phyloP scores from a whole-genome alignment of 2,888 invertebrate species.

The Megaustenia siamemsis region DNA sequence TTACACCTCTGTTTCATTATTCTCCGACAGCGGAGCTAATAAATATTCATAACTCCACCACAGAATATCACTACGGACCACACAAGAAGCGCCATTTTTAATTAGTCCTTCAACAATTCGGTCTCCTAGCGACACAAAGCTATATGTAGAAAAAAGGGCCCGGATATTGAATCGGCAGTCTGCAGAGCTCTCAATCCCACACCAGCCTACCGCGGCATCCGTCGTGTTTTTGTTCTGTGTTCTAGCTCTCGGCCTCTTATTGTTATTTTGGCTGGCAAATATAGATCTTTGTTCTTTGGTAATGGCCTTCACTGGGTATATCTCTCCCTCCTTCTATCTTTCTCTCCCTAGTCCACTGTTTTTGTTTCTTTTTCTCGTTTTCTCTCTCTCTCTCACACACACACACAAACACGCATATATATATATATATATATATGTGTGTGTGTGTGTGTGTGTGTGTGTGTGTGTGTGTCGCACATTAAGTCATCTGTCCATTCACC shows the following conservation, averaged over 20 bases:
- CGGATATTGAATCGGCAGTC: background rate
- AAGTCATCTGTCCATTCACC: too few species aligned
- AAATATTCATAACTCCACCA: slow-evolving; percentile 30
- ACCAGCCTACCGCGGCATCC: background rate
- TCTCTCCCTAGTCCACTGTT: background rate
- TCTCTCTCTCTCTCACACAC: background rate
- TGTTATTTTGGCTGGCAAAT: slow-evolving; percentile 6
- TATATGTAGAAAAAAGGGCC: slow-evolving; percentile 1
- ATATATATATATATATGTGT: too few species aligned
- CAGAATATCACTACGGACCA: slow-evolving; percentile 23
- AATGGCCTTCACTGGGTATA: background rate
- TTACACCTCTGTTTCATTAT: background rate
- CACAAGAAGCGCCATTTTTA: slow-evolving; percentile 34
- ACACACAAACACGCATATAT: too few species aligned
- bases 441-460: too few species aligned
- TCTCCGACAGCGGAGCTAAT: slow-evolving; percentile 14
- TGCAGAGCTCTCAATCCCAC: background rate
- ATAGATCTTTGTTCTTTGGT: background rate
- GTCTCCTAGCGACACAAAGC: background rate
- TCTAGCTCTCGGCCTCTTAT: background rate
- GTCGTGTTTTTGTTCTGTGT: background rate
- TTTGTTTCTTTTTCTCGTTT: background rate
- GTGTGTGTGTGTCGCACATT: too few species aligned
- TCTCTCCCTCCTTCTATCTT: background rate
- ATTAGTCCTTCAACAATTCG: slow-evolving; percentile 17